Evolutionary conservation across 2,888 invertebrate species (phyloP), one percentile per base, ranked within the genome.

Genomic region (Lithophane semibrunnea): DNA sequence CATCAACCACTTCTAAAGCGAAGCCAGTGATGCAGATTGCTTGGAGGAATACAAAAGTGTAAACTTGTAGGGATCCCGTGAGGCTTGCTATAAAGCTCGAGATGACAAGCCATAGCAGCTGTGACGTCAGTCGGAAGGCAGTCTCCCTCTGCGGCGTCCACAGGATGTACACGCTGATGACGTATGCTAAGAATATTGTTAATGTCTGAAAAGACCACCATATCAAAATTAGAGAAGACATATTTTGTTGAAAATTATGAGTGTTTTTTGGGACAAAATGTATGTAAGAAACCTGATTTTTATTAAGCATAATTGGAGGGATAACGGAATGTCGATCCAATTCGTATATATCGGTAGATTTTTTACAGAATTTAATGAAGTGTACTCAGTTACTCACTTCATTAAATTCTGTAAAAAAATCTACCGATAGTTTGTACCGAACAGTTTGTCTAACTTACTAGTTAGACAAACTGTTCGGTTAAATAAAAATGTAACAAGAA

Each of bases 61-160:
- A 97, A n/a, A 98, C 97, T 93, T 98, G 98, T 61, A 98, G 97
- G 1, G 98, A 97, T 1, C 98, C 98, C 3, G 98, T 97, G 58
- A 98, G 97, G 87, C 98, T 98, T 66, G 98, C 98, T 18, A 98
- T 89, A 91, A 98, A 98, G 85, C 98, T 97, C 37, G 98, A 97
- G 54, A 98, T 94, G 8, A 98, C 96, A 21, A 98, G 94, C 99
- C 99, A 99, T 42, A 98, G 93, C 1, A 97, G 94, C 85, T 98
- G 97, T 0, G 99, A 98, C 16, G 97, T 97, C 70, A 97, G 97
- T 61, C 98, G 97, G 90, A 98, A 98, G 74, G 97, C 94, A 10
- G 95, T 94, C 29, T 97, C 97, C 80, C 98, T 97, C 81, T 97
- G 96, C 1, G 98, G 98, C 56, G 97, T 98, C 99, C 99, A 99